Evolutionary conservation across 2,113 vertebrate species (phyloP).

Genomic region (Oxygymnocypris stewartii): DNA sequence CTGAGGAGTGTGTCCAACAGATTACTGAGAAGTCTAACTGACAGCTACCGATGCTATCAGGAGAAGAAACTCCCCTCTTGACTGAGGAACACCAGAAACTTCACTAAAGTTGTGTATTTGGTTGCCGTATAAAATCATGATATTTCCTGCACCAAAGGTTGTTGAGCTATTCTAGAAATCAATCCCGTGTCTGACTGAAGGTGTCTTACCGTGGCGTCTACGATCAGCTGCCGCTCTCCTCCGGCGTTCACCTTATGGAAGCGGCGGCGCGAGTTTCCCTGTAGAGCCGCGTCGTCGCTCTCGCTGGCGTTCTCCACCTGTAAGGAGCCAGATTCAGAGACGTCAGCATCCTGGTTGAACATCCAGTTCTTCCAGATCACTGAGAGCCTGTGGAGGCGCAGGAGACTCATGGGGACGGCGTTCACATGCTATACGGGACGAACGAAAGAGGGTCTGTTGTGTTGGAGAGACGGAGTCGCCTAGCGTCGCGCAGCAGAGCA

Average conservation of each 20-base stretch:
- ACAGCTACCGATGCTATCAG: conserved; percentile 64
- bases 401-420: conserved; percentile 77
- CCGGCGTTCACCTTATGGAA: conserved; percentile 85
- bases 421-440: conserved; percentile 57
- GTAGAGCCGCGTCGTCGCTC: conserved; percentile 82
- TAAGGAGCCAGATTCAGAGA: conserved; percentile 74
- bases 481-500: conserved; percentile 18
- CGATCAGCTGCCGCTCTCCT: conserved; percentile 90
- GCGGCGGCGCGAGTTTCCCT: conserved; percentile 84
- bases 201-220: conserved; percentile 80
- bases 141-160: background rate
- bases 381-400: conserved; percentile 81
- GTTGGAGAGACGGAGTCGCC: background rate
- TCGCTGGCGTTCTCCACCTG: conserved; percentile 95
- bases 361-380: conserved; percentile 86
- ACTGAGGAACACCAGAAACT: background rate
- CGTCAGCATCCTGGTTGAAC: conserved; percentile 84
- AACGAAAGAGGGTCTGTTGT: conserved; percentile 51
- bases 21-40: conserved; percentile 71
- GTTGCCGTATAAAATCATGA: background rate
- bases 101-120: background rate
- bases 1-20: conserved; percentile 56
- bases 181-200: background rate
- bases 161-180: background rate
- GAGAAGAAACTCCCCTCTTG: conserved; percentile 39